Percentiles rank a stretch among this genome's conserved stretches.
Conservation (phyloP, 2,113 vertebrate species). For the cattle (Bos taurus) region ARS-UCD2.0 NC_037338.1:80351501-80352000, state of each 20-base stretch:
- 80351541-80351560: neutral
- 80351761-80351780: neutral
- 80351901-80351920: neutral
- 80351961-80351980: rapidly evolving
- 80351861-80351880: neutral
- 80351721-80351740: neutral
- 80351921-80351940: neutral
- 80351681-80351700: neutral
- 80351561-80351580: neutral
- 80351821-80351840: neutral
- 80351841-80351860: neutral
- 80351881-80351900: neutral
- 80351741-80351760: neutral
- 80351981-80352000: rapidly evolving
- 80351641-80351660: neutral
- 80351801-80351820: neutral
- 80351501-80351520: rapidly evolving
- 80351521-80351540: neutral
- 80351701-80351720: neutral
- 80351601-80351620: neutral
- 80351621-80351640: neutral
- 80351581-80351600: neutral
- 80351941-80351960: too few species aligned
- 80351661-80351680: neutral
- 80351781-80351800: neutral